Evolutionary conservation across 2,113 vertebrate species (phyloP).

Genomic region (Lucifuga dentata): DNA sequence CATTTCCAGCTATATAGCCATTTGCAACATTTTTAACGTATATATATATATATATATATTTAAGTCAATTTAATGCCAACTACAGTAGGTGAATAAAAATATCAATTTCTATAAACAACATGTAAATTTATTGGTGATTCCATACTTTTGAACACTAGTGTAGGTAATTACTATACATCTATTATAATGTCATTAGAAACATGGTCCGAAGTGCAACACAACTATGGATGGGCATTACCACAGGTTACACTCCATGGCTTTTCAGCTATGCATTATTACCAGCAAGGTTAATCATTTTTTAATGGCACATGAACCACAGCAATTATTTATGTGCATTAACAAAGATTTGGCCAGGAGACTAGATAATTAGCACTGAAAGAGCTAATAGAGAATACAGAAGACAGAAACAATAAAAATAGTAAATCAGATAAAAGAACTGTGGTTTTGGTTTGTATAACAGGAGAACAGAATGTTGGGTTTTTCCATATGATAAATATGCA

Average conservation of each 20-base stretch:
- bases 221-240: slow-evolving; percentile 34
- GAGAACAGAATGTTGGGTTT: slow-evolving; percentile 3
- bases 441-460: not conserved
- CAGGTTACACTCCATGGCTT: slow-evolving; percentile 16
- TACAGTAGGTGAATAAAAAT: too few species aligned
- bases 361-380: slow-evolving; percentile 50
- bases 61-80: too few species aligned
- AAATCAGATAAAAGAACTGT: too few species aligned
- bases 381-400: slow-evolving; percentile 17
- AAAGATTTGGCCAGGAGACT: slow-evolving; percentile 34
- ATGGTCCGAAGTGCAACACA: slow-evolving; percentile 5
- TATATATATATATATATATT: too few species aligned
- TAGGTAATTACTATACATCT: not conserved
- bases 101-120: too few species aligned
- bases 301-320: slow-evolving; percentile 38
- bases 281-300: slow-evolving; percentile 44
- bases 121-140: too few species aligned
- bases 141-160: too few species aligned
- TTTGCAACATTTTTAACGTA: too few species aligned
- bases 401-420: too few species aligned
- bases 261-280: slow-evolving; percentile 37
- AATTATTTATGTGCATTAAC: slow-evolving; percentile 53
- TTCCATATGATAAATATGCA: slow-evolving; percentile 10
- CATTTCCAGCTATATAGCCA: too few species aligned
- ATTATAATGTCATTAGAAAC: slow-evolving; percentile 26